Evolutionary conservation across 2,113 vertebrate genomes (phyloP).

Genomic region (Microcebus ravelobensis): DNA sequence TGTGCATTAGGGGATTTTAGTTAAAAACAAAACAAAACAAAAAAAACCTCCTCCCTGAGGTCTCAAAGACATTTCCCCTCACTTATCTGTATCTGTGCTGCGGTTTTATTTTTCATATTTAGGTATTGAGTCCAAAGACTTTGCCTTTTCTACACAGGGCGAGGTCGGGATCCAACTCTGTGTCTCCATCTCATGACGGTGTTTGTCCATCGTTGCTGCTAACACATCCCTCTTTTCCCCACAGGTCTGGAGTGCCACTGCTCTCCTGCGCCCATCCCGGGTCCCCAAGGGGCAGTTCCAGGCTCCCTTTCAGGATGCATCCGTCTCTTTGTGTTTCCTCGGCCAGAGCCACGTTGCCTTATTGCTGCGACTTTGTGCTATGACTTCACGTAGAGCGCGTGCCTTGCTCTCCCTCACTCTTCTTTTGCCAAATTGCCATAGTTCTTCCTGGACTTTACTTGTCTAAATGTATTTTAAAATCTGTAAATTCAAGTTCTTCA

Average conservation of each 20-base stretch:
- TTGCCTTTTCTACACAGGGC: not conserved
- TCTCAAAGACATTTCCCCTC: not conserved
- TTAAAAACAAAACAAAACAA: no score
- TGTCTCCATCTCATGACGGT: not conserved
- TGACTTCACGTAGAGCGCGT: not conserved
- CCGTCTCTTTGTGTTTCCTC: not conserved
- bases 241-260: fast-evolving
- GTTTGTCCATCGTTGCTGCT: not conserved
- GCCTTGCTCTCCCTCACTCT: not conserved
- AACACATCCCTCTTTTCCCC: no score
- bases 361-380: not conserved
- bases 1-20: not conserved
- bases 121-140: not conserved
- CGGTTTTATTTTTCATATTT: not conserved
- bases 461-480: not conserved
- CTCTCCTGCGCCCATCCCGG: no score
- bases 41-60: not conserved
- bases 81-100: not conserved
- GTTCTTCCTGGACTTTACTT: not conserved
- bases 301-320: no score
- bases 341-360: not conserved
- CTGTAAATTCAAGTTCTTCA: not conserved
- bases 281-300: not conserved
- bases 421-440: not conserved
- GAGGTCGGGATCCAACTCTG: not conserved